Evolutionary conservation across 2,888 invertebrate species (phyloP), one percentile per base, ranked within the genome.

Genomic region (Maniola hyperantus): DNA sequence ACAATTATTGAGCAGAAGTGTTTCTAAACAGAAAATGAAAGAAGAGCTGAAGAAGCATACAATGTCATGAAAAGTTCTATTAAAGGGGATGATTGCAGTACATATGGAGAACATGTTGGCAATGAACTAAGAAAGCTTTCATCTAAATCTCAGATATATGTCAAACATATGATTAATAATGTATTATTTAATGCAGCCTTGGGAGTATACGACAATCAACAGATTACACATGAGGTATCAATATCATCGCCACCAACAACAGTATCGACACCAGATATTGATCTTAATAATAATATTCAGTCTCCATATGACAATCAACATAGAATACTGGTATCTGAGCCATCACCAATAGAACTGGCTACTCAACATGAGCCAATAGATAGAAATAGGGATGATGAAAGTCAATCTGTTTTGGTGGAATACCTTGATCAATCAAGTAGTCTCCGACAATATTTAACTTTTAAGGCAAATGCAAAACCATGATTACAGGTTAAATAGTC

Each of bases 1-100:
- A 0, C 73, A 76, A 55, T 39, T 72, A 5, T 58, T 73, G 13
- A 74, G 74, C 57, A 70, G 63, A 7, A 74, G 72, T 65, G 73
- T 76, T 8, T 60, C 74, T 5, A 44, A 48, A 51, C 51, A 51
- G 51, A 51, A 51, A 15, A 51, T 51, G 51, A 51, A 51, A 51
- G 51, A 51, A 51, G 51, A 26, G 51, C 51, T 51, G 18, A 51
- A 51, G 51, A 51, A 51, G 51, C 51, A 51, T 51, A 51, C 18
- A 51, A 51, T 20, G 26, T 51, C 18, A 51, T 51, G 51, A 54
- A 26, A 26, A 54, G 34, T 26, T 54, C 34, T 34, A 33, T n/a
- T 33, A 54, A 54, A 54, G 34, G 54, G 54, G 54, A 54, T 53
- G 53, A 53, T 54, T 54, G 54, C 54, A 54, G 33, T 54, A 54